Conservation (phyloP, 2,888 invertebrate genomes). For the Bimastos eiseni region DNA sequence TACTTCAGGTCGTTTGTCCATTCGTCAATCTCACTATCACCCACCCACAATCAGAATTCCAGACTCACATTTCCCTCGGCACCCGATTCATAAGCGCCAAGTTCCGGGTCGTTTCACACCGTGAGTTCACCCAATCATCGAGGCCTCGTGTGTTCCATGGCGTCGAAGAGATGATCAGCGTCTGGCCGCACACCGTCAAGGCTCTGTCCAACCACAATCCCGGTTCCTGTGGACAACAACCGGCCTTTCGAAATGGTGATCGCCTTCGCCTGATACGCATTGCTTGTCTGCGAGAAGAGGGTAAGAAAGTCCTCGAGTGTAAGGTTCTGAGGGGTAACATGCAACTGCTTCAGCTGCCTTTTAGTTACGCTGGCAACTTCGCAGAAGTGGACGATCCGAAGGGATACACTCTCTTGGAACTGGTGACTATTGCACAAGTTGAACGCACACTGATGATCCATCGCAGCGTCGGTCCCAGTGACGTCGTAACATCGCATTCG, state of each 20-base stretch:
- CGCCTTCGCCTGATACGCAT: slow-evolving; percentile 14
- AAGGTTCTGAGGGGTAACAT: slow-evolving; percentile 10
- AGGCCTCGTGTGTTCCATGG: slow-evolving; percentile 1
- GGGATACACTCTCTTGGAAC: slow-evolving; percentile 10
- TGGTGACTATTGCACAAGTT: background rate
- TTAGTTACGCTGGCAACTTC: background rate
- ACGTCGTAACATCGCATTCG: background rate
- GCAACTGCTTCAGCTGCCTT: slow-evolving; percentile 7
- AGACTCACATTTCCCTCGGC: background rate
- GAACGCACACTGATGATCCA: background rate
- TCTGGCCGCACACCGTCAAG: slow-evolving; percentile 20
- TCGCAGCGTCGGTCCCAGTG: background rate
- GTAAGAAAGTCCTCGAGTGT: background rate
- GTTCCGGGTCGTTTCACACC: slow-evolving; percentile 14
- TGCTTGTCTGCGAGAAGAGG: background rate
- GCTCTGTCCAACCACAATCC: background rate
- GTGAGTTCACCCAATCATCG: background rate
- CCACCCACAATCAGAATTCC: background rate
- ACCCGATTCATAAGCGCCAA: background rate
- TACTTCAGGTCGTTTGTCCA: background rate
- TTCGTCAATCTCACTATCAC: background rate
- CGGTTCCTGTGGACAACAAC: background rate
- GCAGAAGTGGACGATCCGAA: slow-evolving; percentile 23
- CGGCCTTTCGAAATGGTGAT: background rate
- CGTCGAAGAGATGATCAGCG: slow-evolving; percentile 17